These are phyloP conservation scores for Sarcoramphus papa DNA, from an alignment of 2,797 vertebrate genomes.

Conservation along the genomic window DNA sequence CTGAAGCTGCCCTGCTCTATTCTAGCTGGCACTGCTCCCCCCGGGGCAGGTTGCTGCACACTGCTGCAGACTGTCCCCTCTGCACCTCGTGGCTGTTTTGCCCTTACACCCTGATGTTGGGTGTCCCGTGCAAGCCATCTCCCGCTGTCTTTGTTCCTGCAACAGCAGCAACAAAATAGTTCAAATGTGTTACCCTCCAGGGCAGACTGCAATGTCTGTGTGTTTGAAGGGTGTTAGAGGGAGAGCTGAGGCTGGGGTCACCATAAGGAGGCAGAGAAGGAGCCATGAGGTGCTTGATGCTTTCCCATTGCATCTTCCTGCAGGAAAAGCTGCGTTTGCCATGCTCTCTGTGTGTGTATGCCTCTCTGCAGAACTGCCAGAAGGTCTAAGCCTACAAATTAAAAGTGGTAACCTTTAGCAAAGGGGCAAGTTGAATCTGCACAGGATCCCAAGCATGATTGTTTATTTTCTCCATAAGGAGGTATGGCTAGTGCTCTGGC, in stretches of 20 bases:
- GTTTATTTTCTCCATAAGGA: background rate
- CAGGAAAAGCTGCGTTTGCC: background rate
- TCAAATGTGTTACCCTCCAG: background rate
- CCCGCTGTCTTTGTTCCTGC: background rate
- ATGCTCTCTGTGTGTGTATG: background rate
- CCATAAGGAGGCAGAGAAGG: background rate
- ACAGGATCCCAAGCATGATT: background rate
- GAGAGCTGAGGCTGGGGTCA: background rate
- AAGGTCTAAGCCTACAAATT: background rate
- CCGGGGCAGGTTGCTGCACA: rapidly evolving
- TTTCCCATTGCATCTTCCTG: background rate
- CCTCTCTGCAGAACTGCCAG: background rate
- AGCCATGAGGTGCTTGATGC: background rate
- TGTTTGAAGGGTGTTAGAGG: background rate
- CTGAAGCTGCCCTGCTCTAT: background rate
- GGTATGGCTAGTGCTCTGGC: background rate
- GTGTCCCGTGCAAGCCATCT: background rate
- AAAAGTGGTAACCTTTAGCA: background rate
- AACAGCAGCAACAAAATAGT: background rate
- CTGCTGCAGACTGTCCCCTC: background rate
- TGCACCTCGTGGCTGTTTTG: rapidly evolving
- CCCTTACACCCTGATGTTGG: rapidly evolving
- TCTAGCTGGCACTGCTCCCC: background rate
- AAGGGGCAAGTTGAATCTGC: background rate
- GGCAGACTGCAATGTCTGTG: background rate